These are phyloP conservation scores for Drosophila grimshawi DNA, from an alignment of 1,140 invertebrate genomes.

Conservation along the genomic window DNA sequence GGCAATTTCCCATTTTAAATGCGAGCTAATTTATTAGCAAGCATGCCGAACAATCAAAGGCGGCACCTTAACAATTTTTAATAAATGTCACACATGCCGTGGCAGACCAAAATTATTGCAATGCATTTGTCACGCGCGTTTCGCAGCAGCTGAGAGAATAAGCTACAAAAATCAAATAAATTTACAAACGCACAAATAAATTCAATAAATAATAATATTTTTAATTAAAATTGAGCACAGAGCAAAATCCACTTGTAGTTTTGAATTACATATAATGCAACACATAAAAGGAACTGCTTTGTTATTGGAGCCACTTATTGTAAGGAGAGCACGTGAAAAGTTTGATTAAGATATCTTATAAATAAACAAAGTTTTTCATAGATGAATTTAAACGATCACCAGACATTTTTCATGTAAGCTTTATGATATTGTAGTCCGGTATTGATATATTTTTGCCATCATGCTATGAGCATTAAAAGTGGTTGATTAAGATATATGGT, in stretches of 20 bases:
- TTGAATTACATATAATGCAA: background rate
- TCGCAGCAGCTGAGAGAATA: constrained; percentile 41
- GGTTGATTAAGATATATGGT: no score
- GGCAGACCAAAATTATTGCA: constrained; percentile 69
- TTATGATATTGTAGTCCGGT: no score
- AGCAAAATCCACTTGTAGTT: constrained; percentile 13
- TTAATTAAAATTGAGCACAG: constrained; percentile 72
- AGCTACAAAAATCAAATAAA: constrained; percentile 23
- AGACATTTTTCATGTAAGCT: no score
- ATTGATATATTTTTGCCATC: no score
- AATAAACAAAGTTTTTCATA: no score
- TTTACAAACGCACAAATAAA: constrained; percentile 56
- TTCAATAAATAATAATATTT: constrained; percentile 77
- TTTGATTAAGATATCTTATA: no score
- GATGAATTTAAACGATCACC: no score
- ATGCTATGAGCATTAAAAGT: no score
- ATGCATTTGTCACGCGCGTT: constrained; percentile 73
- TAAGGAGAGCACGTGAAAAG: no score
- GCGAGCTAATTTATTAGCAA: constrained; percentile 75
- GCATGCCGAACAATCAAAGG: constrained; percentile 28
- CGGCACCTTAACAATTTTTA: constrained; percentile 76
- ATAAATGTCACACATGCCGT: constrained; percentile 77
- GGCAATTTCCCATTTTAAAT: constrained; percentile 69
- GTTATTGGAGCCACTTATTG: no score
- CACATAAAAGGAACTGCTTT: background rate